Evolutionary conservation across 2,888 invertebrate genomes (phyloP).

Genomic region (Pediacus dermestoides): DNA sequence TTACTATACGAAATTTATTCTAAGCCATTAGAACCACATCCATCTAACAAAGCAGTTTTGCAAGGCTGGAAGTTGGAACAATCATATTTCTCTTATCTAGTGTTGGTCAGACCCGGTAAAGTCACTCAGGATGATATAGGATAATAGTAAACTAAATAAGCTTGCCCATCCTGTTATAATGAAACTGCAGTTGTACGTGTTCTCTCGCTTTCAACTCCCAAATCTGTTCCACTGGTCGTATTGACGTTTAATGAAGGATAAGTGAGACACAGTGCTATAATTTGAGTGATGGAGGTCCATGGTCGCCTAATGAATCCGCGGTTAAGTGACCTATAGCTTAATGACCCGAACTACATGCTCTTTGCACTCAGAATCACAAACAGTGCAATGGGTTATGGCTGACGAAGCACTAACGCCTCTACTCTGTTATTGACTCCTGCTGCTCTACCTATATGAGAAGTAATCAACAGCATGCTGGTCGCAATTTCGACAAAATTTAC

Average conservation of each 20-base stretch:
- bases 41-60: too few relatives aligned
- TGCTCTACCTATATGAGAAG: too few relatives aligned
- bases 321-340: conserved; percentile 27
- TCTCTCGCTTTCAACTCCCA: conserved; percentile 11
- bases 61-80: too few relatives aligned
- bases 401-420: too few relatives aligned
- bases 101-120: too few relatives aligned
- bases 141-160: conserved; percentile 13
- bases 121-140: not conserved
- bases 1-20: too few relatives aligned
- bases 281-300: conserved; percentile 31
- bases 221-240: conserved; percentile 18
- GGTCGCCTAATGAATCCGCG: conserved; percentile 29
- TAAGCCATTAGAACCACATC: too few relatives aligned
- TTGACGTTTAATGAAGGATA: conserved; percentile 27
- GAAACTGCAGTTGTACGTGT: conserved; percentile 18
- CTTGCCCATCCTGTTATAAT: conserved; percentile 19
- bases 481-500: too few relatives aligned
- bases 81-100: too few relatives aligned
- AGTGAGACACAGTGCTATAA: conserved; percentile 27
- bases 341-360: conserved; percentile 22
- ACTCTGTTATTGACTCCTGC: too few relatives aligned
- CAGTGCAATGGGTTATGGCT: too few relatives aligned
- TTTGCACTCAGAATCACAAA: conserved; percentile 2
- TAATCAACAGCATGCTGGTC: too few relatives aligned